These are phyloP conservation scores for Calliscelio sp. DNA, from an alignment of 2,888 invertebrate species.

Conservation along the genomic window DNA sequence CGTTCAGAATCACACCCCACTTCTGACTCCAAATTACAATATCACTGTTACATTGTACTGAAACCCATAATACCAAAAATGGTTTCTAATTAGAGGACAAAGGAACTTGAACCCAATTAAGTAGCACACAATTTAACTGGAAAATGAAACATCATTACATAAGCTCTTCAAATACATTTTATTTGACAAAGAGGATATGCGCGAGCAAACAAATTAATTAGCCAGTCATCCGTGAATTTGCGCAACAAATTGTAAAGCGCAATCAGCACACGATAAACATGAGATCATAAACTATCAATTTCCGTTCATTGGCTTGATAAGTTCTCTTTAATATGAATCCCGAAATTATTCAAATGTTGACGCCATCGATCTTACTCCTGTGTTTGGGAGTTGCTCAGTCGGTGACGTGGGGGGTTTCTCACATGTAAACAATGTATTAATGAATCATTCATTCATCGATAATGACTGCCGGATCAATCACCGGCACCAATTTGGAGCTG, in stretches of 20 bases:
- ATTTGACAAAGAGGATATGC: no score
- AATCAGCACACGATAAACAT: conserved; percentile 13
- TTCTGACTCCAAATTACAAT: no score
- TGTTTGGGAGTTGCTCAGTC: conserved; percentile 13
- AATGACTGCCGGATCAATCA: conserved; percentile 54
- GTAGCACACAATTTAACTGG: no score
- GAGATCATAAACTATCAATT: conserved; percentile 34
- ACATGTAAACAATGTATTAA: conserved; percentile 58
- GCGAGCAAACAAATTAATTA: neutral
- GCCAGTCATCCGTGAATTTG: neutral
- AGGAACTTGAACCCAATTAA: no score
- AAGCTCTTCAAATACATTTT: no score
- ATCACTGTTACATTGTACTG: no score
- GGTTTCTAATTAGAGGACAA: no score
- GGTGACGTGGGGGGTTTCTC: conserved; percentile 5
- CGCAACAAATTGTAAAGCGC: conserved; percentile 9
- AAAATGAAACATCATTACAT: no score
- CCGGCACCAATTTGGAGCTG: conserved; percentile 24
- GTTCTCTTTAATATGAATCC: conserved; percentile 25
- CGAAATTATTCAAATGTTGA: conserved; percentile 24
- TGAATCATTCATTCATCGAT: conserved; percentile 49
- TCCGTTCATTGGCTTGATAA: conserved; percentile 30
- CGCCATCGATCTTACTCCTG: conserved; percentile 18
- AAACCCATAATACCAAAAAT: no score
- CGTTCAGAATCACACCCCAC: no score